Percentiles rank a stretch among this genome's conserved stretches.
These are phyloP conservation scores for Caenorhabditis sp. DNA, from an alignment of 2,888 invertebrate species.

Conservation along the genomic window DNA sequence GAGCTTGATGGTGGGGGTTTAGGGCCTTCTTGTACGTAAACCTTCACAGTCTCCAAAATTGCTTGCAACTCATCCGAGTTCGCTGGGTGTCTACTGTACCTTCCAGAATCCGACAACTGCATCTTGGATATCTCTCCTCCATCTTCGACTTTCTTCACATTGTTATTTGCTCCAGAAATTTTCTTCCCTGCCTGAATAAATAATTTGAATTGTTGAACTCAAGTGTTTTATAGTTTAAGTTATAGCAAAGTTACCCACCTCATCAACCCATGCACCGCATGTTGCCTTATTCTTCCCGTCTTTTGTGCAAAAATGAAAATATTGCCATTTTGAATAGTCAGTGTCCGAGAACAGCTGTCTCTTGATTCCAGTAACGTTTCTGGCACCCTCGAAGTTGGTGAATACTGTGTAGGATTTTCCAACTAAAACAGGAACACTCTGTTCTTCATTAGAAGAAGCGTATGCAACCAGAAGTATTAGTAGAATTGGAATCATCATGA, in stretches of 20 bases:
- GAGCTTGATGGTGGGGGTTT: neutral
- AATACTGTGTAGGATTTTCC: neutral
- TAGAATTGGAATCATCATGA: neutral
- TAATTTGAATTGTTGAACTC: neutral
- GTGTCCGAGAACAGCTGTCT: neutral
- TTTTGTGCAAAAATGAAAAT: neutral
- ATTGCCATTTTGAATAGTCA: too few species aligned
- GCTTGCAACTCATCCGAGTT: neutral
- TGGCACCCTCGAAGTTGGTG: neutral
- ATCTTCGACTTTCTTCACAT: neutral
- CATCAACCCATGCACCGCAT: neutral
- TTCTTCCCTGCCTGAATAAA: neutral
- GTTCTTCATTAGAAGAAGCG: neutral
- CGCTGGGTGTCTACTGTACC: neutral
- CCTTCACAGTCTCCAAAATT: neutral
- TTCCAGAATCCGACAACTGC: constrained; percentile 3
- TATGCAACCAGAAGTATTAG: neutral
- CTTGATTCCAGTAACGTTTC: neutral
- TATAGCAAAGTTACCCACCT: neutral
- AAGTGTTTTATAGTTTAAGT: neutral
- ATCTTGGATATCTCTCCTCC: neutral
- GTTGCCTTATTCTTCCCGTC: neutral
- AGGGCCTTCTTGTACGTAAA: neutral
- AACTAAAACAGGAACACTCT: neutral
- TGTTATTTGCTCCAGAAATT: neutral